Evolutionary conservation across 2,113 vertebrate genomes (phyloP).

Genomic region (Ictalurus punctatus): DNA sequence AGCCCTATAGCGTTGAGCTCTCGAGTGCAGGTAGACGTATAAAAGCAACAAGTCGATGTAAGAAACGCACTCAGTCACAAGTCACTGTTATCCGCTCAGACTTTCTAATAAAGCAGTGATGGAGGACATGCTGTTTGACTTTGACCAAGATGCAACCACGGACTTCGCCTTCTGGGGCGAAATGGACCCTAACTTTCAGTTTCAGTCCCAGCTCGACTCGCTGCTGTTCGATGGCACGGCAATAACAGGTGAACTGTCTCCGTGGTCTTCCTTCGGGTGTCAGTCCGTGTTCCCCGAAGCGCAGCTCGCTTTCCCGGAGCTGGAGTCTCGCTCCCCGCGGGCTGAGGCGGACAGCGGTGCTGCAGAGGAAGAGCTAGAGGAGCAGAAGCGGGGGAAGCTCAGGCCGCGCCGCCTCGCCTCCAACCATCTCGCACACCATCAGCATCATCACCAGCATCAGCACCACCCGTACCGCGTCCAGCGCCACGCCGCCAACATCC

Average conservation of each 20-base stretch:
- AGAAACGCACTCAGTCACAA: neutral
- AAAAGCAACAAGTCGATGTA: conserved; percentile 23
- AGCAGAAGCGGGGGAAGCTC: conserved; percentile 47
- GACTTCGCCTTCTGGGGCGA: conserved; percentile 74
- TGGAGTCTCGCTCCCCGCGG: conserved; percentile 59
- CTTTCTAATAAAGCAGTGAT: conserved; percentile 51
- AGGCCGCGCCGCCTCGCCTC: conserved; percentile 24
- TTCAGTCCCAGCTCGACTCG: conserved; percentile 66
- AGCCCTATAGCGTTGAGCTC: neutral
- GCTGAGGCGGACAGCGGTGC: conserved; percentile 51
- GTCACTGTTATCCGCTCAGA: neutral
- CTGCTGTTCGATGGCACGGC: conserved; percentile 65
- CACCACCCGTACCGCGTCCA: conserved; percentile 70
- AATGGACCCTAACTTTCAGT: conserved; percentile 59
- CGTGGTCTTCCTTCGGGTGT: conserved; percentile 60
- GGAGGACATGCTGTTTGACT: conserved; percentile 71
- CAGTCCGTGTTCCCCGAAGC: conserved; percentile 66
- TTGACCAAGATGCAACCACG: conserved; percentile 63
- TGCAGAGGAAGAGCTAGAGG: conserved; percentile 66
- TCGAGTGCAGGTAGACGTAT: conserved; percentile 8
- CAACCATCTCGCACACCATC: conserved; percentile 15
- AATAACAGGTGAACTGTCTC: conserved; percentile 55
- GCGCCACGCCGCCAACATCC: conserved; percentile 76
- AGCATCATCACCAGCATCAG: conserved; percentile 26
- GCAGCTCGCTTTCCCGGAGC: conserved; percentile 62